Evolutionary conservation across 2,113 vertebrate genomes (phyloP).

Genomic region (Dasyornis broadbenti): DNA sequence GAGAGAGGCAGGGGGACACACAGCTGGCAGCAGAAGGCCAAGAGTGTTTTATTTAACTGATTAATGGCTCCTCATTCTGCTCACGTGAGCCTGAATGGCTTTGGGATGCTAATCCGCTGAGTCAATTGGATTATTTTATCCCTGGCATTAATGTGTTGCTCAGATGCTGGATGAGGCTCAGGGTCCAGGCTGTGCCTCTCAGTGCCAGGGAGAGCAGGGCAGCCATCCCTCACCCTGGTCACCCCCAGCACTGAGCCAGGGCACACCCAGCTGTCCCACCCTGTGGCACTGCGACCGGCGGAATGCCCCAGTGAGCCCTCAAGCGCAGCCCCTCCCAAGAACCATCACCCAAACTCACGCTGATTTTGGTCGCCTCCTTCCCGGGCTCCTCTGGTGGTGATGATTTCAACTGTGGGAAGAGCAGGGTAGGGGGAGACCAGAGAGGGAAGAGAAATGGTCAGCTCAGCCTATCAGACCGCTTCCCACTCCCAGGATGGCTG

Average conservation of each 20-base stretch:
- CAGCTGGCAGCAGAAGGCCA: background rate
- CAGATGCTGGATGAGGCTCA: background rate
- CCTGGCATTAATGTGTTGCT: background rate
- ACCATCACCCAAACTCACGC: slow-evolving; percentile 80
- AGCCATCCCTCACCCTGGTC: background rate
- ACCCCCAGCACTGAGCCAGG: background rate
- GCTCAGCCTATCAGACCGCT: background rate
- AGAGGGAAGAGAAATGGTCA: slow-evolving; percentile 19
- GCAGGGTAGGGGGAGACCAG: background rate
- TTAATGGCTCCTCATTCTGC: background rate
- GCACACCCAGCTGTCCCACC: background rate
- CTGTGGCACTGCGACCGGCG: background rate
- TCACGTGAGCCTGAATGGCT: slow-evolving; percentile 38
- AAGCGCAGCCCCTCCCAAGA: background rate
- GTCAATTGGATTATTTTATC: slow-evolving; percentile 57
- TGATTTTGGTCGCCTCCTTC: slow-evolving; percentile 93
- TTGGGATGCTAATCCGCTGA: slow-evolving; percentile 39
- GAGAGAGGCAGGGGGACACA: background rate
- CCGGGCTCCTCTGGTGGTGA: slow-evolving; percentile 78
- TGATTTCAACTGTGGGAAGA: slow-evolving; percentile 73
- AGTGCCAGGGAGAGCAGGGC: background rate
- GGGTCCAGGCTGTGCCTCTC: background rate
- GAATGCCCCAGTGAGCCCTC: background rate
- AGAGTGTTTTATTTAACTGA: slow-evolving; percentile 14
- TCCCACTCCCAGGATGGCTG: background rate